These are phyloP conservation scores for Hydrolagus colliei DNA, from an alignment of 2,797 vertebrate genomes.

Conservation along the genomic window DNA sequence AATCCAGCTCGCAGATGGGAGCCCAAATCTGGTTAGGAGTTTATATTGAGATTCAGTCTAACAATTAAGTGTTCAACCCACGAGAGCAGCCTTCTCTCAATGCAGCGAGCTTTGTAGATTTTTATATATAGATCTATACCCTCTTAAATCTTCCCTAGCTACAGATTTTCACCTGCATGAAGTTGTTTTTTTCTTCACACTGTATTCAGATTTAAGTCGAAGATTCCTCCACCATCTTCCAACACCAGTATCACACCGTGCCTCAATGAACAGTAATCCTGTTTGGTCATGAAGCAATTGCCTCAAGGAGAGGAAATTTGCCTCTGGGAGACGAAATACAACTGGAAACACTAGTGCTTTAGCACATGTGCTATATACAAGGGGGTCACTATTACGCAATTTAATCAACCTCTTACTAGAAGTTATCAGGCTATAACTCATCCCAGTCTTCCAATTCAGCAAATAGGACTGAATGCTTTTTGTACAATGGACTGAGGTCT, in stretches of 20 bases:
- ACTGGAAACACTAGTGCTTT: too few species aligned
- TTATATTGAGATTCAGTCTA: background rate
- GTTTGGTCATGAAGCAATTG: slow-evolving; percentile 1
- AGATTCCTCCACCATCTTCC: too few species aligned
- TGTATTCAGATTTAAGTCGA: background rate
- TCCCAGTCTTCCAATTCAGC: too few species aligned
- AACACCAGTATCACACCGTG: background rate
- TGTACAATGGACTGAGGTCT: background rate
- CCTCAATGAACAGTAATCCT: background rate
- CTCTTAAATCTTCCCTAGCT: background rate
- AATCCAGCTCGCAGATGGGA: too few species aligned
- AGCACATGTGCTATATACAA: too few species aligned
- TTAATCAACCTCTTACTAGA: too few species aligned
- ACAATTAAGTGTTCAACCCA: background rate
- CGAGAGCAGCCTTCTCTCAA: background rate
- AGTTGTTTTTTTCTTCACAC: background rate
- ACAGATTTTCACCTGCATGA: background rate
- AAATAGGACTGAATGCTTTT: background rate
- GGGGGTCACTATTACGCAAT: too few species aligned
- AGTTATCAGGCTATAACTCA: too few species aligned
- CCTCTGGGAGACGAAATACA: too few species aligned
- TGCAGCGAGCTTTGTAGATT: background rate
- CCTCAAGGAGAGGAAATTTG: background rate
- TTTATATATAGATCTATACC: background rate
- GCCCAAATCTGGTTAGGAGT: background rate